Percentiles rank a stretch among this genome's conserved stretches.
phyloP scores from a whole-genome alignment of 2,797 vertebrate species.

The Sandelia bainsii region DNA sequence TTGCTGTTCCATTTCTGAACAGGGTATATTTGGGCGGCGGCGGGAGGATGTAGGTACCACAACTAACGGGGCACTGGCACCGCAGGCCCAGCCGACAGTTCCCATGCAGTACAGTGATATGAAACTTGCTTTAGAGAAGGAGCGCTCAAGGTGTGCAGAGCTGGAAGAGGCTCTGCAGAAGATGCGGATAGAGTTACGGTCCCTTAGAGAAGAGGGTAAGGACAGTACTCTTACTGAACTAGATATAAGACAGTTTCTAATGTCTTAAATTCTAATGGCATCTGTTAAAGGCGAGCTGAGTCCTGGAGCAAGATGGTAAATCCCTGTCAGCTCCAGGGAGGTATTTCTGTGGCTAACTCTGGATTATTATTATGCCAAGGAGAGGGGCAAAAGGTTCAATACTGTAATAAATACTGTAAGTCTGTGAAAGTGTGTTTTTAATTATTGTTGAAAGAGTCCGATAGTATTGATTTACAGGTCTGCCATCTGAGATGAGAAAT shows the following conservation, averaged over 20 bases:
- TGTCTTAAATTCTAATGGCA: neutral
- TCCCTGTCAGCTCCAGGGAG: neutral
- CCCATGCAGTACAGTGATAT: conserved; percentile 97
- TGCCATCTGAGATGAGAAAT: conserved; percentile 19
- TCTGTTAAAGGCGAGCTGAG: neutral
- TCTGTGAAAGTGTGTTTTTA: conserved; percentile 4
- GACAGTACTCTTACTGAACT: neutral
- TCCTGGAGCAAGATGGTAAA: conserved; percentile 2
- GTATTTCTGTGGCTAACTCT: neutral
- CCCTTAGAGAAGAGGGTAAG: conserved; percentile 95
- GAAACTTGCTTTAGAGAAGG: conserved; percentile 97
- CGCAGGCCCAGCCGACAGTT: conserved; percentile 79
- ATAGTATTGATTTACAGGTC: neutral
- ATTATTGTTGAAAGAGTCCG: neutral
- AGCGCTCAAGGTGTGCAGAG: conserved; percentile 94
- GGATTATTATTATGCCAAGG: neutral
- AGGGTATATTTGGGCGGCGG: conserved; percentile 98
- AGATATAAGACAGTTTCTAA: neutral
- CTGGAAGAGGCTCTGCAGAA: conserved; percentile 98
- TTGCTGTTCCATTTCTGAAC: conserved; percentile 67
- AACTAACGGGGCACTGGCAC: conserved; percentile 81
- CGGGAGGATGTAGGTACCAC: conserved; percentile 95
- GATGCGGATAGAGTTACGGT: conserved; percentile 96
- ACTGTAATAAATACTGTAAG: neutral
- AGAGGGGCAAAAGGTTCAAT: neutral